Evolutionary conservation across 2,888 invertebrate genomes (phyloP), one percentile per base, ranked within the genome.

Genomic region (Netelia virgata): DNA sequence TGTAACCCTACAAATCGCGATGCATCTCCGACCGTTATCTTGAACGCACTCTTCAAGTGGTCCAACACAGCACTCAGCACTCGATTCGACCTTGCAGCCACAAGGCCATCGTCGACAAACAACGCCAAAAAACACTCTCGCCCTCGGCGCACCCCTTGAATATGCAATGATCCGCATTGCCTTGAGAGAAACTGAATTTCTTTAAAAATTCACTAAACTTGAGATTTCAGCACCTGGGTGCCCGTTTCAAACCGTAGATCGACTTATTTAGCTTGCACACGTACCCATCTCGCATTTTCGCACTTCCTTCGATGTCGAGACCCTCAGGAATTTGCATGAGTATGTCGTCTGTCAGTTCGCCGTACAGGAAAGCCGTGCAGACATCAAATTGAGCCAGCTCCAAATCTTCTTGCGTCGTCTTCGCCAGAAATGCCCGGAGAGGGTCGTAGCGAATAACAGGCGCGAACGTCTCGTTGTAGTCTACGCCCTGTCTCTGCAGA

Each of bases 21-120:
- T 2, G 61, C 61, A 36, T 61, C 61, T n/a, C 61, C 61, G 0
- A n/a, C 1, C 0, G 61, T 86, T 16, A 87, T 86, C 57, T 86
- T 83, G 78, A 88, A 86, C 43, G 79, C 83, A 41, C 66, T 64
- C 18, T 73, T 69, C 9, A 74, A 11, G 10, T 74, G 28, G 43
- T 50, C 18, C 20, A 79, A 61, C 20, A 88, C 66, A 11, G 61
- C 50, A 57, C 14, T 80, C 2, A 87, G 23, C 41, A 88, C 18
- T 64, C 80, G 64, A 53, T 64, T 77, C 16, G 88, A 79, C 59
- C 79, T 73, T 10, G 76, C 57, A 3, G 83, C 83, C 41, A 85
- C 69, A 41, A 85, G 83, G 5, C 85, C 85, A 73, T 83, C 85
- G 23, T 84, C 84, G 41, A 84, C 86, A 53, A 84, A 86, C 50